These are phyloP conservation scores for Sitta europaea DNA, from an alignment of 2,113 vertebrate species.

Conservation along the genomic window DNA sequence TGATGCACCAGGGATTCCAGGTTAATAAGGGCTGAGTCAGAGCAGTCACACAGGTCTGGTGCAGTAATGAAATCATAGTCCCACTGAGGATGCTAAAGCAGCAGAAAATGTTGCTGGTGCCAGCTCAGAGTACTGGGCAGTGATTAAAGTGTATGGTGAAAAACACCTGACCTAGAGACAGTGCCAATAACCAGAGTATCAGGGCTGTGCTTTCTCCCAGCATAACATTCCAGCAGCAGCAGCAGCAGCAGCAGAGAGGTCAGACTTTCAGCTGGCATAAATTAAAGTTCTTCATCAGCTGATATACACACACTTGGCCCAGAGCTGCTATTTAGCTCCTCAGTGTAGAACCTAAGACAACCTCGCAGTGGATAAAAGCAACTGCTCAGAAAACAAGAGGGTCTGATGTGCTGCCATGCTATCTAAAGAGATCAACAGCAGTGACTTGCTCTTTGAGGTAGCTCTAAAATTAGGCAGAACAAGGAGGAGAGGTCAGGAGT, in stretches of 20 bases:
- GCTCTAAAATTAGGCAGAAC: conserved; percentile 27
- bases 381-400: neutral
- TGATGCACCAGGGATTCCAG: neutral
- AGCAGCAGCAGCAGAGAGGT: neutral
- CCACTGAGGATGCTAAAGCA: neutral
- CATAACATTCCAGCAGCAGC: neutral
- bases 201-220: neutral
- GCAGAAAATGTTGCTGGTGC: neutral
- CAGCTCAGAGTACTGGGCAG: neutral
- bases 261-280: neutral
- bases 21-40: neutral
- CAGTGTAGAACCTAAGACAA: neutral
- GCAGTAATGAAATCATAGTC: neutral
- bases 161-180: neutral
- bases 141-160: neutral
- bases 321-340: neutral
- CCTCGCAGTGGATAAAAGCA: neutral
- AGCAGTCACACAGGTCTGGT: neutral
- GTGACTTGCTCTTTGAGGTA: neutral
- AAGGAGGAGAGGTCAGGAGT: conserved; percentile 7
- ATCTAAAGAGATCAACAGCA: neutral
- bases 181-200: neutral
- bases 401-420: neutral
- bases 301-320: neutral
- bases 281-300: neutral